These are phyloP conservation scores for Cecidostiba fungosa DNA, from an alignment of 2,888 invertebrate species.

Conservation along the genomic window DNA sequence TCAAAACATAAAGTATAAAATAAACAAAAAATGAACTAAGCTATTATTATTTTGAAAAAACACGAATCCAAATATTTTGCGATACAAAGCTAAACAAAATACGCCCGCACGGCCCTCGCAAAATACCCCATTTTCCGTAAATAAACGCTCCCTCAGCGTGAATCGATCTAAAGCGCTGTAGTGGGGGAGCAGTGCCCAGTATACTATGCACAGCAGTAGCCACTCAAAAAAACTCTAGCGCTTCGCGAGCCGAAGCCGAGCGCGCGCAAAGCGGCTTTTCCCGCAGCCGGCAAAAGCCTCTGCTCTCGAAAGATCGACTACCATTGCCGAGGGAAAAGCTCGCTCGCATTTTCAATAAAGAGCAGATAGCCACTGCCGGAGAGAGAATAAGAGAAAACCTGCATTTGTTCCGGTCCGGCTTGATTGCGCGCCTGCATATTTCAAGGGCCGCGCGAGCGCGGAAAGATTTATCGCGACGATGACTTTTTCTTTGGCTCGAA, in stretches of 20 bases:
- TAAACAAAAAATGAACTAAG: too few relatives aligned
- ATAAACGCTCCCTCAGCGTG: not conserved
- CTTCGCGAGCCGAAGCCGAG: constrained; percentile 10
- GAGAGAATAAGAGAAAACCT: constrained; percentile 32
- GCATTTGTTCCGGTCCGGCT: constrained; percentile 76
- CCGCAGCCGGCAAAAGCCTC: not conserved
- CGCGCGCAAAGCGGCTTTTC: constrained; percentile 41
- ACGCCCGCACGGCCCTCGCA: too few relatives aligned
- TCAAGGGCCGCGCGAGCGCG: constrained; percentile 68
- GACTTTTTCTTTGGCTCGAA: not conserved
- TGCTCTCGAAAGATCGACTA: constrained; percentile 1
- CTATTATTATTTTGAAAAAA: too few relatives aligned
- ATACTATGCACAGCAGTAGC: not conserved
- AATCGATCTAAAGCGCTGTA: not conserved
- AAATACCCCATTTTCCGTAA: too few relatives aligned
- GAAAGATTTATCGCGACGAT: constrained; percentile 76
- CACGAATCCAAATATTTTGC: too few relatives aligned
- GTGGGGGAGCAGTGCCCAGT: not conserved
- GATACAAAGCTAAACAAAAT: too few relatives aligned
- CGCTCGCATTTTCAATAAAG: constrained; percentile 49
- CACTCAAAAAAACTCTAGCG: not conserved
- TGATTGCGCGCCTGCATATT: constrained; percentile 77
- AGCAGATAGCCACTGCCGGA: not conserved
- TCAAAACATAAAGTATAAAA: too few relatives aligned
- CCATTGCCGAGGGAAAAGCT: constrained; percentile 2